Evolutionary conservation across 2,797 vertebrate species (phyloP), one percentile per base, ranked within the genome.

Genomic region (Benthosema pterotum): DNA sequence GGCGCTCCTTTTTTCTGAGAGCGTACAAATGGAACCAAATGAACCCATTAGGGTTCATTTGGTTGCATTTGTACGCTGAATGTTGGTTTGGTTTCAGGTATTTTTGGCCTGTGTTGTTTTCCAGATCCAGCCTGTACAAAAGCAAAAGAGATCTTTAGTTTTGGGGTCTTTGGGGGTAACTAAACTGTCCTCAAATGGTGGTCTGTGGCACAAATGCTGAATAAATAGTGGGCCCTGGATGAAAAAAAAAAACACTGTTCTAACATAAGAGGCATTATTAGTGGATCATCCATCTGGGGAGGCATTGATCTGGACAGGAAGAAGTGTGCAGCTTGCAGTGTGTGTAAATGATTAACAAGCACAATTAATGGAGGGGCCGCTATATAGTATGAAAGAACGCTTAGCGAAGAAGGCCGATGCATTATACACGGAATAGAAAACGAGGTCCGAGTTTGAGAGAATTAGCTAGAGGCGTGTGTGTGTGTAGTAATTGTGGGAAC

Each of bases 401-500:
- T 53, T 14, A 63, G 68, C 52, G 69, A 69, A 82, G 69, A 69
- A 82, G 68, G 76, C 67, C 43, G 19, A 4, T 25, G 64, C 52
- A 56, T 25, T 25, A 61, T 18, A 63, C 18, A 75, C 38, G 15
- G 84, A 87, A 84, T 86, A 81, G 71, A 81, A n/a, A 69, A 87
- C 80, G 74, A 85, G 72, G 32, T 46, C 58, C 25, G 71, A 64
- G 68, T 57, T 60, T 7, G 74, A 59, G 71, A 77, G 59, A 67
- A 87, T n/a, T 75, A 82, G 85, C 77, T 84, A 79, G 83, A 28
- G 66, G n/a, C 65, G 65, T 12, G 11, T n/a, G n/a, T n/a, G n/a
- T 3, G 19, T 22, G 19, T 22, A 0, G 56, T 63, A 64, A 61
- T 56, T 0, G 5, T 49, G 74, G 14, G 19, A 25, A 74, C 53